Conservation (phyloP, 2,888 invertebrate species). For the Limnephilus rhombicus region DNA sequence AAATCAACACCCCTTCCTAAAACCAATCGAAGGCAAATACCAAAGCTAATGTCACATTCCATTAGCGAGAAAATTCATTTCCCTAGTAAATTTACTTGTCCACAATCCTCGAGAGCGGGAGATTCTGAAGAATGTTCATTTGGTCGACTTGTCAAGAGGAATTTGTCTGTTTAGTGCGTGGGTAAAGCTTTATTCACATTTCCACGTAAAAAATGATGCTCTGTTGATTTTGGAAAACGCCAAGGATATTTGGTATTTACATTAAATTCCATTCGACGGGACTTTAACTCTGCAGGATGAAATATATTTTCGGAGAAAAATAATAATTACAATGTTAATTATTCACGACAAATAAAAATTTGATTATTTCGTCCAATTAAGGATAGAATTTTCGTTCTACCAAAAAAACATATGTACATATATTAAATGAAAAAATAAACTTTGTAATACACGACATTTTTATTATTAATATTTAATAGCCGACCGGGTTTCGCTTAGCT, state of each 20-base stretch:
- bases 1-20: neutral
- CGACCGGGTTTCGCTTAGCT: too few relatives aligned
- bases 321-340: neutral
- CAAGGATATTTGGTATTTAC: neutral
- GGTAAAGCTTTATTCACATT: neutral
- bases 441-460: too few relatives aligned
- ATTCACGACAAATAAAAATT: neutral
- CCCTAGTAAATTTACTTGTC: neutral
- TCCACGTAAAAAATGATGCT: neutral
- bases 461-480: too few relatives aligned
- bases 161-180: neutral
- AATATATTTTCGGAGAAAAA: neutral
- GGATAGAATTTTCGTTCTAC: neutral
- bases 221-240: neutral
- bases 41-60: neutral
- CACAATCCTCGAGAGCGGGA: neutral
- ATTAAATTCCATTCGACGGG: neutral
- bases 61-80: neutral
- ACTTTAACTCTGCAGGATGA: neutral
- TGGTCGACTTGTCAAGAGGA: neutral
- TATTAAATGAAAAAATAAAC: too few relatives aligned
- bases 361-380: neutral
- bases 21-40: neutral
- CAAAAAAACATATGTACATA: too few relatives aligned
- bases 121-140: neutral